Percentiles rank a stretch among this genome's conserved stretches.
phyloP scores from a whole-genome alignment of 2,113 vertebrate species.

The Lophius piscatorius region DNA sequence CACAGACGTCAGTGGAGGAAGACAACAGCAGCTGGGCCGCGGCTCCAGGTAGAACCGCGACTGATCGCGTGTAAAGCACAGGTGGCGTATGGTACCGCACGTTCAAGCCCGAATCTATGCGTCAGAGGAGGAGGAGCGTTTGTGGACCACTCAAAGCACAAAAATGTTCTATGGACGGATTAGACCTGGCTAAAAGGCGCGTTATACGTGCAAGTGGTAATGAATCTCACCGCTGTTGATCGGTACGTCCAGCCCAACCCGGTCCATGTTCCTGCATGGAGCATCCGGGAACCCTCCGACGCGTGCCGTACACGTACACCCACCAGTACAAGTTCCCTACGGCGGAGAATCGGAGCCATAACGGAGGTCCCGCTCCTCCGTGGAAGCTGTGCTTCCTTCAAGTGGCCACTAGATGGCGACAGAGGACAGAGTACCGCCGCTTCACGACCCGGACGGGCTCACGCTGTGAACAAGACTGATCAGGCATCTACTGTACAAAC shows the following conservation, averaged over 20 bases:
- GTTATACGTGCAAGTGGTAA: conserved; percentile 39
- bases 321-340: conserved; percentile 78
- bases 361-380: background rate
- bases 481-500: no score
- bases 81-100: conserved; percentile 16
- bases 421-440: no score
- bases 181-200: conserved; percentile 5
- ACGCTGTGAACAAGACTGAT: no score
- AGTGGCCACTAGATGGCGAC: conserved; percentile 47
- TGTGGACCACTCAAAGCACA: conserved; percentile 10
- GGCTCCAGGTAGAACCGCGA: no score
- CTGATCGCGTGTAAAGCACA: background rate
- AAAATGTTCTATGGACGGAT: background rate
- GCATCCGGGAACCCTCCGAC: conserved; percentile 77
- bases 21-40: conserved; percentile 17
- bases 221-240: conserved; percentile 73
- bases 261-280: conserved; percentile 71
- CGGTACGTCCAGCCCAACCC: conserved; percentile 72
- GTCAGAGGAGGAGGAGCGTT: conserved; percentile 36
- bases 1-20: background rate
- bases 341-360: conserved; percentile 57
- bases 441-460: no score
- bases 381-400: background rate
- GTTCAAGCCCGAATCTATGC: conserved; percentile 4
- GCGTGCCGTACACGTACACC: conserved; percentile 77